phyloP scores from a whole-genome alignment of 2,797 vertebrate genomes.

The Falco novaeseelandiae region DNA sequence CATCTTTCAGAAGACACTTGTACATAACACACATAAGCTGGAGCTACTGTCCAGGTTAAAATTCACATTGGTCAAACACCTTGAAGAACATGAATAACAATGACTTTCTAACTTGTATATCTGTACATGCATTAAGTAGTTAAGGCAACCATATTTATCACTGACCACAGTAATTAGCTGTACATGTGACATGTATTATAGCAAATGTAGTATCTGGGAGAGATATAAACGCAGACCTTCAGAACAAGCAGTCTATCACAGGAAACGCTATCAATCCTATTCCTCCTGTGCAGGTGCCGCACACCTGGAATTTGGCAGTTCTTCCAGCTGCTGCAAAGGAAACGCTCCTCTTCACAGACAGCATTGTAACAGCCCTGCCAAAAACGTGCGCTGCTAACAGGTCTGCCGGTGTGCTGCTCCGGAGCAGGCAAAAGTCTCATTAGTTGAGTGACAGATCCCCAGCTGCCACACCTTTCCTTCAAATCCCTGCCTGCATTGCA shows the following conservation, averaged over 20 bases:
- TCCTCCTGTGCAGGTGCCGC: background rate
- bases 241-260: accelerated
- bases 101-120: accelerated
- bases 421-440: background rate
- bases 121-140: background rate
- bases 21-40: background rate
- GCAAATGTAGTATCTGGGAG: background rate
- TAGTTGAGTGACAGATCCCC: background rate
- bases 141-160: background rate
- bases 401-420: background rate
- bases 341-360: background rate
- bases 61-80: background rate
- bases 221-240: background rate
- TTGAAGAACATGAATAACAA: background rate
- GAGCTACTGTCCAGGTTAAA: background rate
- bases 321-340: background rate
- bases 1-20: background rate
- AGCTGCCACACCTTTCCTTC: background rate
- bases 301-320: background rate
- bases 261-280: background rate
- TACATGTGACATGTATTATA: accelerated
- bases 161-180: background rate
- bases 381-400: background rate
- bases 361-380: background rate
- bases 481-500: background rate